Percentiles rank a stretch among this genome's conserved stretches.
Evolutionary conservation across 2,797 vertebrate species (phyloP).

Genomic region (Cirrhinus mrigala): DNA sequence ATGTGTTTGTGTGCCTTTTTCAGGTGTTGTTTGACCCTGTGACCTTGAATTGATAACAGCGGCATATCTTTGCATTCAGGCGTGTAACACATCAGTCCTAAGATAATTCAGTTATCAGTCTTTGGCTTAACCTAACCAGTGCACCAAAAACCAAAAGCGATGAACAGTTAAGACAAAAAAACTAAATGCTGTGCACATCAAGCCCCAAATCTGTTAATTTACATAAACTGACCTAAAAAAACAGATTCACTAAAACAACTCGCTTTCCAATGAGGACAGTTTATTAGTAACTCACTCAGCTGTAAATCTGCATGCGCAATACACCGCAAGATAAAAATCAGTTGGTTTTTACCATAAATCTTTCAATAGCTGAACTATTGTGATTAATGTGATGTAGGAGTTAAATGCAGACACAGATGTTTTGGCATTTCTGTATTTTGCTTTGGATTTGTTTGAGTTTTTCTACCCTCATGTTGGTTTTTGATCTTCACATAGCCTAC

Average conservation of each 20-base stretch:
- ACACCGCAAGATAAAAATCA: neutral
- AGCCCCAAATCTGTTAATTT: neutral
- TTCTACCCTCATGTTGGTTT: slow-evolving; percentile 2
- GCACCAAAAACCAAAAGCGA: neutral
- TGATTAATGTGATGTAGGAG: neutral
- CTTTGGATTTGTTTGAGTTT: neutral
- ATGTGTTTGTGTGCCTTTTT: slow-evolving; percentile 21
- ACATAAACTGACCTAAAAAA: neutral
- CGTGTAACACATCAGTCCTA: slow-evolving; percentile 30
- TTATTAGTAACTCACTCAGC: neutral
- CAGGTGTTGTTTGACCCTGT: slow-evolving; percentile 30
- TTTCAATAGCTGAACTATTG: neutral
- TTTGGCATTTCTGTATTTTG: neutral
- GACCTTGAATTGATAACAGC: slow-evolving; percentile 19
- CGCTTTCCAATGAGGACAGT: neutral
- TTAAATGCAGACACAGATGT: neutral
- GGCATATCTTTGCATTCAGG: slow-evolving; percentile 19
- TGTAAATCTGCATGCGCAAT: neutral
- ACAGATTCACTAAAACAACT: neutral
- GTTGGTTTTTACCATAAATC: neutral
- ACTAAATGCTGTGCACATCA: neutral
- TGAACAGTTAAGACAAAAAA: neutral
- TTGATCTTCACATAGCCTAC: neutral
- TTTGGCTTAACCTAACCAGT: neutral
- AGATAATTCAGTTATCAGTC: slow-evolving; percentile 25